Conservation (phyloP, 1,140 invertebrate species). For the Medauroidea extradentata region DNA sequence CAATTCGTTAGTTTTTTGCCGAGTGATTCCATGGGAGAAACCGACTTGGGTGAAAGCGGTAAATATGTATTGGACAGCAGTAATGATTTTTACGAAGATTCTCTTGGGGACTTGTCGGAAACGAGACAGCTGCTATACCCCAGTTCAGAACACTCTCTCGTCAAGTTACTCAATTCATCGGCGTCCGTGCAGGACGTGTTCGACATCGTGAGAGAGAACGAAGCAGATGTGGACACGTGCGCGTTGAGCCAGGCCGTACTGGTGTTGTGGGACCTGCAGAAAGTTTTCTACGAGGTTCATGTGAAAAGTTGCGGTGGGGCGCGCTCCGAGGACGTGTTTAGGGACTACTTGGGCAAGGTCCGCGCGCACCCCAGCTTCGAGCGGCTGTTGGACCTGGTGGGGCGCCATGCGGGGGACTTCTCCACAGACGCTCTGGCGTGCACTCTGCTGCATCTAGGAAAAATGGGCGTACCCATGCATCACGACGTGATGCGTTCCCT, state of each 20-base stretch:
- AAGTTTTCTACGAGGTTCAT: constrained; percentile 4
- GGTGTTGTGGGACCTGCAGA: constrained; percentile 13
- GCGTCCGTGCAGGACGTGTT: constrained; percentile 9
- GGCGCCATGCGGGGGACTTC: not conserved
- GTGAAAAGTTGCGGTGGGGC: not conserved
- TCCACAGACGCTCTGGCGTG: constrained; percentile 1
- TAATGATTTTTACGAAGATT: not conserved
- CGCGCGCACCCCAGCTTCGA: constrained; percentile 3
- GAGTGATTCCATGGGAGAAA: not conserved
- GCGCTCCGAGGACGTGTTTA: not conserved
- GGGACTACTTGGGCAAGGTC: not conserved
- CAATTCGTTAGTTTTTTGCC: too few species aligned
- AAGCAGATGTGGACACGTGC: not conserved
- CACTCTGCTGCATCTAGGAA: constrained; percentile 1
- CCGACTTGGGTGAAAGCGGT: not conserved
- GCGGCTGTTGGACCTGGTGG: not conserved
- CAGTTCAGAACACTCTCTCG: constrained; percentile 1
- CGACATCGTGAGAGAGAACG: constrained; percentile 1
- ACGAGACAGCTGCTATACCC: not conserved
- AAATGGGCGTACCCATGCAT: not conserved
- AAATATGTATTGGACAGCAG: not conserved
- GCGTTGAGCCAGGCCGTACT: constrained; percentile 7
- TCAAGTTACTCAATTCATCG: not conserved
- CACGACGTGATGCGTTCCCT: constrained; percentile 2
- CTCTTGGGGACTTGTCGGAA: not conserved